Percentiles rank a stretch among this genome's conserved stretches.
These are phyloP conservation scores for Motacilla alba DNA, from an alignment of 2,113 vertebrate species.

Conservation along the genomic window DNA sequence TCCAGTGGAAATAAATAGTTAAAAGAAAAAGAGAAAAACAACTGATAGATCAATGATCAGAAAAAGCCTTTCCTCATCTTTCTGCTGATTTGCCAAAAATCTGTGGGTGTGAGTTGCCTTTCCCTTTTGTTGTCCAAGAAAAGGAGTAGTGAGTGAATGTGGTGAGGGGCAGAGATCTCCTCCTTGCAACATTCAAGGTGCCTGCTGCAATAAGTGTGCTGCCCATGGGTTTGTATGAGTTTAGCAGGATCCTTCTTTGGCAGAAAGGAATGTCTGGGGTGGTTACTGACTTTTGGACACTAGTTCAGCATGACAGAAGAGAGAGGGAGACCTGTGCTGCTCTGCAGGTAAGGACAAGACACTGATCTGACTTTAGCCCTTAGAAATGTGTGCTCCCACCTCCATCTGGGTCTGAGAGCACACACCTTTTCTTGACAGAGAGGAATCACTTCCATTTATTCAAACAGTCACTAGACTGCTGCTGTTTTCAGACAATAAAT, in stretches of 20 bases:
- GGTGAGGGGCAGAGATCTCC: background rate
- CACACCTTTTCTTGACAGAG: background rate
- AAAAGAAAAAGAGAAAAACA: constrained; percentile 53
- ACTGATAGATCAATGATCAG: constrained; percentile 41
- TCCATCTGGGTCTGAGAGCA: constrained; percentile 71
- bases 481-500: background rate
- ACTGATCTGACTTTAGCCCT: background rate
- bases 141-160: background rate
- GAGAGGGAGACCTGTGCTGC: background rate
- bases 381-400: constrained; percentile 73
- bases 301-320: constrained; percentile 73
- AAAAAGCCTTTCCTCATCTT: background rate
- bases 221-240: fast-evolving
- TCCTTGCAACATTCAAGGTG: background rate
- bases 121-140: background rate
- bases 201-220: fast-evolving
- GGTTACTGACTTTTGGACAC: constrained; percentile 55
- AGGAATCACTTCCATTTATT: background rate
- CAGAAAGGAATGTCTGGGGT: background rate
- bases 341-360: background rate
- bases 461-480: background rate
- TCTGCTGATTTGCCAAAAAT: background rate
- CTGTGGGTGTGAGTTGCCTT: background rate
- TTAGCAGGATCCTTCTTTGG: background rate
- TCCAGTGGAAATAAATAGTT: constrained; percentile 46